phyloP scores from a whole-genome alignment of 1,140 invertebrate genomes.

The Drosophila nigromelanica region DNA sequence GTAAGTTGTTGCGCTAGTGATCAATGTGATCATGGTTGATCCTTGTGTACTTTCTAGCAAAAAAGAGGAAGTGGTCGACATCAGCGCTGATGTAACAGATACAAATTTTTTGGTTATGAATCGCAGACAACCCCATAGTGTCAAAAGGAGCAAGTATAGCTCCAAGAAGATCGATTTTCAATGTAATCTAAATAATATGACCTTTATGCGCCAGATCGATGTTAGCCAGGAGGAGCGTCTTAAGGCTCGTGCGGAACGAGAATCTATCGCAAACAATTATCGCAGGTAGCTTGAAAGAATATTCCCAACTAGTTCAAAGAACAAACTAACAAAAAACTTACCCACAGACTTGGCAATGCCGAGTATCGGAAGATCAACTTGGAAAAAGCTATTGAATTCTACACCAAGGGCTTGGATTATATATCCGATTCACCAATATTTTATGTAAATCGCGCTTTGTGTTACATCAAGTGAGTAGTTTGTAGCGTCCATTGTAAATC shows the following conservation, averaged over 20 bases:
- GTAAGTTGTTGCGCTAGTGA: conserved; percentile 8
- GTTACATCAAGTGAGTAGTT: conserved; percentile 47
- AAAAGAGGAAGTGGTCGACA: conserved; percentile 38
- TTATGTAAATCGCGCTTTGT: conserved; percentile 53
- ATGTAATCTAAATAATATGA: conserved; percentile 34
- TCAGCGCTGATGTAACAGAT: conserved; percentile 29
- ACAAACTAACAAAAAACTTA: background rate
- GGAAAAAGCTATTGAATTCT: conserved; percentile 47
- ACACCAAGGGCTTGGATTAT: conserved; percentile 42
- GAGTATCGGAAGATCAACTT: conserved; percentile 43
- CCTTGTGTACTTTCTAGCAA: background rate
- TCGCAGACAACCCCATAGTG: background rate
- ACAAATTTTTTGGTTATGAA: conserved; percentile 22
- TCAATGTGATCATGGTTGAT: background rate
- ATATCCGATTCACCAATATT: conserved; percentile 54
- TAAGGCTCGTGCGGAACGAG: conserved; percentile 32
- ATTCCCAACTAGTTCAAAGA: too few species aligned
- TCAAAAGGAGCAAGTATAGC: conserved; percentile 3
- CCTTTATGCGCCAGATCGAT: conserved; percentile 58
- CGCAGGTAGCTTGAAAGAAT: conserved; percentile 32
- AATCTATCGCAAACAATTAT: conserved; percentile 40
- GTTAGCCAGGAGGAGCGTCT: background rate
- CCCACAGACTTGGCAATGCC: conserved; percentile 48
- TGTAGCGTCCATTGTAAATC: background rate
- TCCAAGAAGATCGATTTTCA: background rate